Conservation (phyloP, 2,888 invertebrate species). For the Spisula subtruncata region DNA sequence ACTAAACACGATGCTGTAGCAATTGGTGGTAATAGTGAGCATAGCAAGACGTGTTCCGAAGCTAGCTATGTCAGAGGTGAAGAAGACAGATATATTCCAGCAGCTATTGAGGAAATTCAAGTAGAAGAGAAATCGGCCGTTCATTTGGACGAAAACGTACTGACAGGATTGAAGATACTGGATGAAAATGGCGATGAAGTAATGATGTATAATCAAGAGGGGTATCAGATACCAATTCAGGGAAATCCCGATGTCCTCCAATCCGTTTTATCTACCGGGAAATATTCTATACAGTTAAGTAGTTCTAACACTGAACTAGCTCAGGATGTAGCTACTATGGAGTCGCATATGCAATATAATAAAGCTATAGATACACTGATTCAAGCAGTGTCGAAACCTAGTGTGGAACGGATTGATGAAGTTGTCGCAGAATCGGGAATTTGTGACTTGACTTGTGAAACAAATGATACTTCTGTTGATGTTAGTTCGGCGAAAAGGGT, state of each 20-base stretch:
- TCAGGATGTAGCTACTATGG: not conserved
- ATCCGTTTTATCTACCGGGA: slow-evolving; percentile 6
- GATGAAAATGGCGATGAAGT: not conserved
- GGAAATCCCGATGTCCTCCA: slow-evolving; percentile 37
- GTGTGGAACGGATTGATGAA: not conserved
- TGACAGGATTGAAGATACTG: not conserved
- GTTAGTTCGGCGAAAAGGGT: not conserved
- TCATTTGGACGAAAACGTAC: not conserved
- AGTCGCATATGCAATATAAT: not conserved
- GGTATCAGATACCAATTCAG: slow-evolving; percentile 29
- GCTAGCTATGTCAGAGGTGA: not conserved
- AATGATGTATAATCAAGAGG: not conserved
- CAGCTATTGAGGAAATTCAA: not conserved
- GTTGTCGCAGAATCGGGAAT: not conserved
- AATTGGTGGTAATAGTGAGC: not conserved
- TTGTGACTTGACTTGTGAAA: not conserved
- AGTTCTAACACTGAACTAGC: not conserved
- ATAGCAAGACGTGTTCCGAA: not conserved
- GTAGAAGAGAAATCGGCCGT: not conserved
- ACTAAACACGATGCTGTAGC: not conserved
- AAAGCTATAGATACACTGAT: not conserved
- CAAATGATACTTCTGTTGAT: not conserved
- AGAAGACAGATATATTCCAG: not conserved
- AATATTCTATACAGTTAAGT: not conserved
- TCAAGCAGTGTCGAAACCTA: not conserved